These are phyloP conservation scores for Astur gentilis DNA, from an alignment of 2,113 vertebrate species.

Conservation along the genomic window DNA sequence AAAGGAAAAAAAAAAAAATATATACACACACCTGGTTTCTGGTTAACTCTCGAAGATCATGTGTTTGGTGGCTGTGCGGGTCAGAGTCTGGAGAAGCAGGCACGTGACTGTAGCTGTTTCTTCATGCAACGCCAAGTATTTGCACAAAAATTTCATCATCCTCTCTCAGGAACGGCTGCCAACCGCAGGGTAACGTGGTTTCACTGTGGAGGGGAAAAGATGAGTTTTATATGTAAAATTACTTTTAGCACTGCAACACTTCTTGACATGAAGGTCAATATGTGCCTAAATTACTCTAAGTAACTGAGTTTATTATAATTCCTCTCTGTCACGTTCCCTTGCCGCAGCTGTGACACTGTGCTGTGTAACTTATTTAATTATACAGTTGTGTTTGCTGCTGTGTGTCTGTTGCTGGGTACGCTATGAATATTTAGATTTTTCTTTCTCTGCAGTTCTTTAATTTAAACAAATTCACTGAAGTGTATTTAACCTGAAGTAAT, in stretches of 20 bases:
- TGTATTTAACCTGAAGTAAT: constrained; percentile 31
- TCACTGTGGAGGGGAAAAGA: background rate
- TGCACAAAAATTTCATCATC: constrained; percentile 13
- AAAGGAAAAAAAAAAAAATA: background rate
- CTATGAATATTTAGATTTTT: constrained; percentile 9
- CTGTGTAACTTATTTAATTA: constrained; percentile 30
- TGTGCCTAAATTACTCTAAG: background rate
- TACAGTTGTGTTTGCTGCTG: background rate
- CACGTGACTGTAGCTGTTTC: background rate
- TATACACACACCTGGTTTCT: background rate
- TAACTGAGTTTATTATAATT: constrained; percentile 19
- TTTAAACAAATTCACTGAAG: background rate
- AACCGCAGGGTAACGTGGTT: background rate
- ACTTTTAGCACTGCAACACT: background rate
- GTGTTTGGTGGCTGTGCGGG: background rate
- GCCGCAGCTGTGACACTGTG: constrained; percentile 14
- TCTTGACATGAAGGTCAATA: constrained; percentile 26
- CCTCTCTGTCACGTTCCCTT: background rate
- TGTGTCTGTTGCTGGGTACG: background rate
- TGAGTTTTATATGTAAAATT: background rate
- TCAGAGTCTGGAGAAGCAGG: constrained; percentile 30
- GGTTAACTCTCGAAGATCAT: background rate
- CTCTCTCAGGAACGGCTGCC: background rate
- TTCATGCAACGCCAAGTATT: background rate
- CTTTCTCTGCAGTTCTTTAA: background rate